phyloP scores from a whole-genome alignment of 2,888 invertebrate species.

The Volucella bombylans region DNA sequence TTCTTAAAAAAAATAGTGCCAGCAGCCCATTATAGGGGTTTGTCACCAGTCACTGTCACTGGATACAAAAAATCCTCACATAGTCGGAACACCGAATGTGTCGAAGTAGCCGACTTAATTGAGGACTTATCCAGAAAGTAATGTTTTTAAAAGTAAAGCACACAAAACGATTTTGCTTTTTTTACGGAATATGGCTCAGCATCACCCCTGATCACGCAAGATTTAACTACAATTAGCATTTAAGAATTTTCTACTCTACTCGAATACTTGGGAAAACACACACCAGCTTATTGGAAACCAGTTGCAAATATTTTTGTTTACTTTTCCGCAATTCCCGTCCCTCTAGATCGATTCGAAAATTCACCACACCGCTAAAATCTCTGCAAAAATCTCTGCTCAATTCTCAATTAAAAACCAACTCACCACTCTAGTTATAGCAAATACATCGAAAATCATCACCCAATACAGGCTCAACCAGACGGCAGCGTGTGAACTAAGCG shows the following conservation, averaged over 20 bases:
- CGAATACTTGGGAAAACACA: slow-evolving; percentile 38
- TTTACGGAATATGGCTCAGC: slow-evolving; percentile 18
- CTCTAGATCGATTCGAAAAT: not conserved
- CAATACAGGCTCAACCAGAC: slow-evolving; percentile 29
- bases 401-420: slow-evolving; percentile 26
- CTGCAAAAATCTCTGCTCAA: slow-evolving; percentile 14
- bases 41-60: too few relatives aligned
- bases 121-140: not conserved
- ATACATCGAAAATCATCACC: slow-evolving; percentile 7
- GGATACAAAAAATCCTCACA: too few relatives aligned
- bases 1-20: too few relatives aligned
- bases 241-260: slow-evolving; percentile 22
- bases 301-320: slow-evolving; percentile 68
- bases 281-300: slow-evolving; percentile 43
- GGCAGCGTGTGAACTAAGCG: slow-evolving; percentile 43
- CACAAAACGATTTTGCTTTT: not conserved
- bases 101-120: too few relatives aligned
- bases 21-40: too few relatives aligned
- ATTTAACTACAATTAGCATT: slow-evolving; percentile 3
- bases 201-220: slow-evolving; percentile 22
- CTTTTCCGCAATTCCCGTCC: slow-evolving; percentile 58
- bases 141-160: not conserved
- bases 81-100: too few relatives aligned
- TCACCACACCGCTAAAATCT: slow-evolving; percentile 37
- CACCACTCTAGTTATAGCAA: slow-evolving; percentile 35